Base-by-base conservation (phyloP, 1,140 invertebrate genomes). In the Phortica variegata region DNA sequence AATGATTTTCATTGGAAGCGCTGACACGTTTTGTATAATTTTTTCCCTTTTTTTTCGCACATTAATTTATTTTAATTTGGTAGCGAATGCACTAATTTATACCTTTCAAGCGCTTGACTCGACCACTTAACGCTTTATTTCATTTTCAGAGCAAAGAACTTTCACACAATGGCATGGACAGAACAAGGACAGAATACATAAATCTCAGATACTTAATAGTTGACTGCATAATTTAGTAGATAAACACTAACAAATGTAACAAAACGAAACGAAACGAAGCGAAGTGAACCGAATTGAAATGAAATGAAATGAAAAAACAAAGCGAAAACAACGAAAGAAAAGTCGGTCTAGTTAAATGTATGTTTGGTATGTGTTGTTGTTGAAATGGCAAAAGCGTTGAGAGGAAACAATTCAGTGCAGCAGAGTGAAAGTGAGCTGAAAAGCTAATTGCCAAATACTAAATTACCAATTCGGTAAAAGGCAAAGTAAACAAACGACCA, bases 391-490 rank as follows among this genome's bases (percentile, higher is more conserved):
- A 34, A 32, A 42, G 8, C 49, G 38, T 15, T 15, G 43, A 46
- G 47, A 36, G 20, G 43, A 34, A 31, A 34, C 38, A 54, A 31
- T 42, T 13, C 17, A 41, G 17, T 17, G 15, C 38, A 33, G 42
- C 47, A 52, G 23, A 42, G 50, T 44, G 20, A 29, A 43, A 46
- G 34, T 39, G 49, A 41, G 18, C 43, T 38, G 43, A 66, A 66
- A 68, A 66, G 62, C 62, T 66, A 66, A 66, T 66, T 66, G 62
- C 62, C 62, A 66, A 66, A 66, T 66, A 66, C 63, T 66, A 66
- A 66, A 66, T 66, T 66, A 66, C 63, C 62, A 63, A 66, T 66
- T 66, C 62, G 68, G 62, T 63, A 66, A 29, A 12, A 29, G 12
- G 12, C 6, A 29, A 29, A 29, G 33, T 32, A 16, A 46, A 45